Evolutionary conservation across 2,797 vertebrate species (phyloP).

Genomic region (Aphelocoma californica): DNA sequence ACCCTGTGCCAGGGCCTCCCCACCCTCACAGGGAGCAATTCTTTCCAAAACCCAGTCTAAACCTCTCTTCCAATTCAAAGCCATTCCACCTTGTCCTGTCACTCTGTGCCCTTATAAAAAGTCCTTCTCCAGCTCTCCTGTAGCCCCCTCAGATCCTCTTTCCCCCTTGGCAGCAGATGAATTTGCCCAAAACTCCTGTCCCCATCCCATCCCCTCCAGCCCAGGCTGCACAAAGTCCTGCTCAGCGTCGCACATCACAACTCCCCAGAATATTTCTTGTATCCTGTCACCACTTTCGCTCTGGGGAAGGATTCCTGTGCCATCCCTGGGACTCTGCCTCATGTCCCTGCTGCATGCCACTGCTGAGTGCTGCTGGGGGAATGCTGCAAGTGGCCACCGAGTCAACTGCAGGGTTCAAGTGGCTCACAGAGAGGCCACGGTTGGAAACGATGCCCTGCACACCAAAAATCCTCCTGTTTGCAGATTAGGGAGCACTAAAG

Average conservation of each 20-base stretch:
- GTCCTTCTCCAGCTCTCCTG: background rate
- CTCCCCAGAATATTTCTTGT: background rate
- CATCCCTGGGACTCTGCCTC: slow-evolving; percentile 23
- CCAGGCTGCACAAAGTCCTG: accelerated
- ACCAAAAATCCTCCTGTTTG: background rate
- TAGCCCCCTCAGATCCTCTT: background rate
- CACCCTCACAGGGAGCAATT: background rate
- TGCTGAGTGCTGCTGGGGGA: background rate
- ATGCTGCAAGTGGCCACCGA: background rate
- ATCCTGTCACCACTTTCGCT: background rate
- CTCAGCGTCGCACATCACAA: accelerated
- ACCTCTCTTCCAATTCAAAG: background rate
- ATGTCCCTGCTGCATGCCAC: background rate
- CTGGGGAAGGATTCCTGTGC: background rate
- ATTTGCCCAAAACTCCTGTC: background rate
- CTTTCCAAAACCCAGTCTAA: background rate
- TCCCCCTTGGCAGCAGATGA: background rate
- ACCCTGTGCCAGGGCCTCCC: background rate
- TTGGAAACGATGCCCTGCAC: background rate
- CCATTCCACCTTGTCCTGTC: background rate
- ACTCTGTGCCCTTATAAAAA: background rate
- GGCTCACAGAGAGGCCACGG: background rate
- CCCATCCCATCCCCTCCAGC: background rate
- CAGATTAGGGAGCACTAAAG: background rate
- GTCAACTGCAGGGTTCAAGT: slow-evolving; percentile 9